Evolutionary conservation across 2,113 vertebrate species (phyloP).

Genomic region (Petrocephalus zakoni): DNA sequence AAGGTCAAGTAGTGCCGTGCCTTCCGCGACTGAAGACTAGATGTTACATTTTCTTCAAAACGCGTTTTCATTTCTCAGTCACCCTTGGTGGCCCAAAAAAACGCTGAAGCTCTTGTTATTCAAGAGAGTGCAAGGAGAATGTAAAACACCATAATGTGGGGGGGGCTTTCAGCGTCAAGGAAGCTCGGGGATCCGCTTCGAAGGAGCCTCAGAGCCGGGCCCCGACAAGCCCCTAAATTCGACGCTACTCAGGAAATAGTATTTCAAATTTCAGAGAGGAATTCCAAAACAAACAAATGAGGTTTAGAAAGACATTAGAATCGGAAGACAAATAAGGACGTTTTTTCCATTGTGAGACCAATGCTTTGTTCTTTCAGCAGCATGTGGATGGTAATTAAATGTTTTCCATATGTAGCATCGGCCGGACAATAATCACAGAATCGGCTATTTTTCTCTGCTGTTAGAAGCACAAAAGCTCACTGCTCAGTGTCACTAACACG

Average conservation of each 20-base stretch:
- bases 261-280: background rate
- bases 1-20: background rate
- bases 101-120: background rate
- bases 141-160: background rate
- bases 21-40: background rate
- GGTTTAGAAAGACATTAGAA: background rate
- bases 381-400: constrained; percentile 45
- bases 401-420: constrained; percentile 49
- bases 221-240: background rate
- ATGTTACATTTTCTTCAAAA: background rate
- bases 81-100: background rate
- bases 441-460: background rate
- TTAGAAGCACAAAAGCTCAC: background rate
- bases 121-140: background rate
- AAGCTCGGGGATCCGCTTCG: too few relatives aligned
- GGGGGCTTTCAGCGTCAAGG: background rate
- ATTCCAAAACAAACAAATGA: constrained; percentile 5
- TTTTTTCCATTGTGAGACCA: constrained; percentile 10
- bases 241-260: constrained; percentile 22
- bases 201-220: background rate
- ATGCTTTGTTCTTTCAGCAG: constrained; percentile 38
- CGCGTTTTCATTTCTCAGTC: background rate
- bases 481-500: background rate
- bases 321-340: constrained; percentile 4
- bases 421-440: constrained; percentile 43